phyloP scores from a whole-genome alignment of 2,888 invertebrate species.

The Eristalis tenax region DNA sequence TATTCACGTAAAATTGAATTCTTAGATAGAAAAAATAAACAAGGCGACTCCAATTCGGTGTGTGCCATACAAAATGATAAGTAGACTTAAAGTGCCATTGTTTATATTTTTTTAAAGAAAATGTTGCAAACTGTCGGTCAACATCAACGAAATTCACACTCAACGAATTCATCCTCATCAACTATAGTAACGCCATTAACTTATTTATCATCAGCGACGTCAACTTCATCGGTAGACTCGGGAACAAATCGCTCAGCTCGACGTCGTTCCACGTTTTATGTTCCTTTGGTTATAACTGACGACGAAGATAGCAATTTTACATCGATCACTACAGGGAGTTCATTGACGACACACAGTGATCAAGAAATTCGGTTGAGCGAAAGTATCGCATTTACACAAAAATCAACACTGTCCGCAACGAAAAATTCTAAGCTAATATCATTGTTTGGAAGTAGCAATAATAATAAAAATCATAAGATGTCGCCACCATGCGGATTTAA shows the following conservation, averaged over 20 bases:
- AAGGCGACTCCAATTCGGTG: background rate
- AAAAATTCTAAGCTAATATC: constrained; percentile 66
- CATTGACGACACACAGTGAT: constrained; percentile 37
- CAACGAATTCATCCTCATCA: constrained; percentile 60
- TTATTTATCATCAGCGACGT: constrained; percentile 52
- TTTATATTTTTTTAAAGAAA: constrained; percentile 57
- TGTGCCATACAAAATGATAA: constrained; percentile 57
- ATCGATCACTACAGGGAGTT: constrained; percentile 35
- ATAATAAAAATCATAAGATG: constrained; percentile 74
- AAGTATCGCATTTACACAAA: constrained; percentile 34
- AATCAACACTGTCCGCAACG: constrained; percentile 62
- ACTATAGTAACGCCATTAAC: constrained; percentile 49
- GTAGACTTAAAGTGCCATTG: constrained; percentile 16
- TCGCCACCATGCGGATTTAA: constrained; percentile 80
- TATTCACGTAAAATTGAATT: too few species aligned
- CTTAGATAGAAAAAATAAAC: background rate
- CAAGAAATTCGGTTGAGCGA: constrained; percentile 47
- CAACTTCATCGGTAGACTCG: constrained; percentile 73
- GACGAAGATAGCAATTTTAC: constrained; percentile 57
- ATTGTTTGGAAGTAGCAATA: constrained; percentile 55
- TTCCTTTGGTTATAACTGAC: constrained; percentile 83
- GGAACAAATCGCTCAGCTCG: constrained; percentile 83
- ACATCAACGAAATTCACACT: constrained; percentile 70
- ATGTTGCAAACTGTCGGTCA: constrained; percentile 77
- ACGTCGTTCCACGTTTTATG: constrained; percentile 89